Evolutionary conservation across 2,797 vertebrate genomes (phyloP).

Genomic region (Manis javanica): DNA sequence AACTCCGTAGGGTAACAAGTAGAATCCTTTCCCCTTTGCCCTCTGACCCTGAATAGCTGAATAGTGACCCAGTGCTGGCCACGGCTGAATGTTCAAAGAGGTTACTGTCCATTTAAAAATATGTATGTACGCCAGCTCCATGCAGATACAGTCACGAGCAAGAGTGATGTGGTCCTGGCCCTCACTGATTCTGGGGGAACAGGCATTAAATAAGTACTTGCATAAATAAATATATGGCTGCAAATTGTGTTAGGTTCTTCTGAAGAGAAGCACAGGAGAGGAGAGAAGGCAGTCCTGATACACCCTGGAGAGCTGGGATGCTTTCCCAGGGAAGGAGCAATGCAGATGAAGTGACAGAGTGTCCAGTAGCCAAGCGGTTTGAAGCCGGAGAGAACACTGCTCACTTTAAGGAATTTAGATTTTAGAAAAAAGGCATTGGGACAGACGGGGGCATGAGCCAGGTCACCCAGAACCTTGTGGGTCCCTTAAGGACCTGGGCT

Average conservation of each 20-base stretch:
- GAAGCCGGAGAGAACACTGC: not conserved
- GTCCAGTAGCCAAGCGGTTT: not conserved
- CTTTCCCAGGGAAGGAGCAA: not conserved
- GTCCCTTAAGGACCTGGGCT: not conserved
- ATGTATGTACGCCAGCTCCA: not conserved
- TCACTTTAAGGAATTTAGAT: not conserved
- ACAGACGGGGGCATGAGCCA: not conserved
- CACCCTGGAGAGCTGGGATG: not conserved
- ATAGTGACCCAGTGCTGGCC: not conserved
- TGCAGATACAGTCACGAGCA: not conserved
- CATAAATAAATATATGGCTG: not conserved
- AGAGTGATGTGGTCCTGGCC: rapidly evolving
- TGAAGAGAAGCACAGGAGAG: not conserved
- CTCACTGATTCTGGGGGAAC: not conserved
- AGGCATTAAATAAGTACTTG: not conserved
- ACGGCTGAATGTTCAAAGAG: not conserved
- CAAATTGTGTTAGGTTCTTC: not conserved
- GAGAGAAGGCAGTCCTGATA: not conserved
- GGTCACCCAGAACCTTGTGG: not conserved
- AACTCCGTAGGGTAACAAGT: not conserved
- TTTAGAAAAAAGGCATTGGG: not conserved
- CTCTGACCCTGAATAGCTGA: not conserved
- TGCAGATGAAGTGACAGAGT: not conserved
- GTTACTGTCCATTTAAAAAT: not conserved
- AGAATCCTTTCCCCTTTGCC: not conserved